Evolutionary conservation across 2,797 vertebrate genomes (phyloP), one percentile per base, ranked within the genome.

Genomic region (Sebastes dallii): DNA sequence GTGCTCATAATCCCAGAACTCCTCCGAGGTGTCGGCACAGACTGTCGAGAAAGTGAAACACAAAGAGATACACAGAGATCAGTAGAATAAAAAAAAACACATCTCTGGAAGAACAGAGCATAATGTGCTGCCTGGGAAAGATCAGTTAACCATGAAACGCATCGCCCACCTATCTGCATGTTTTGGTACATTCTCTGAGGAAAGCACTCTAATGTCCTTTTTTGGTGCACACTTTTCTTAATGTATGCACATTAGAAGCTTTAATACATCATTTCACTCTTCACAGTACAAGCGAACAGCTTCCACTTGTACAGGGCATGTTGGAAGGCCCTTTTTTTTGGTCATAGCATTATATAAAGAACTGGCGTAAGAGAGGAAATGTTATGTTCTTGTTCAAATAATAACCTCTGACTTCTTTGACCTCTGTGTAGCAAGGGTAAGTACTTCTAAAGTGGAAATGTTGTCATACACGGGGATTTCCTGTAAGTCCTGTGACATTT

Each of bases 1-100:
- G 58, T 96, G 95, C 27, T 97, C 95, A 1, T 96, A 94, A 82
- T 97, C 95, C 97, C 97, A 97, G 81, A 84, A 94, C 12, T 95
- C 94, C 14, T 90, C 94, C 55, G 64, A 66, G 9, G 81, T 39
- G 9, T 91, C 88, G 50, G 77, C 59, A 62, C 81, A 88, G 64
- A 66, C 72, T 71, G 32, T 60, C 8, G 50, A 25, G 24, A 83
- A 14, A 77, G 29, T 9, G 10, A 71, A 20, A 58, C 1, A 62
- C 8, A 72, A 27, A 55, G 30, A 75, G 14, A 50, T 8, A 75
- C 12, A 62, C 5, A 42, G 27, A 64, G 22, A 80, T 59, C 8
- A 25, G 12, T 8, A 29, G 18, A 58, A 58, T 6, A 39, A 14
- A 10, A 76, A 29, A 25, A 32, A 25, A 18, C 3, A 32, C 3